Evolutionary conservation across 2,797 vertebrate species (phyloP), one percentile per base, ranked within the genome.

Genomic region (Rhincodon typus): DNA sequence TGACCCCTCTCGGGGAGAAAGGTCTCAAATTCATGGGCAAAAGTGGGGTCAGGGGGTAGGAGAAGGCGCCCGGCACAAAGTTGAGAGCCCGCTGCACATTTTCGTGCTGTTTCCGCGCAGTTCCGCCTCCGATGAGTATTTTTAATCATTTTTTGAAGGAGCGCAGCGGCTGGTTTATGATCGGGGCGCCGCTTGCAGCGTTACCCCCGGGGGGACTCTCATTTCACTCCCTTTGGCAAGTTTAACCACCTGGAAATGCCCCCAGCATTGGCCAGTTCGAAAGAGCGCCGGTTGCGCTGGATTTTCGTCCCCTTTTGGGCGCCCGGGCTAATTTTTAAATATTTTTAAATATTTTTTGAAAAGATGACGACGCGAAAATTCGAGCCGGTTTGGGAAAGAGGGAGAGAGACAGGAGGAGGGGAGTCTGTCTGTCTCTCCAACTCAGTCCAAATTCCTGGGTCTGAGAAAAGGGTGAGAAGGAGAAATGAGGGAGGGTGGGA

Each of bases 321-420:
- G 94, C 5, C 72, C 95, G 96, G 96, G 96, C 5, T 96, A 98
- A 97, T 99, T 99, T 99, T 98, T 97, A 94, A 96, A 97, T 98
- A 99, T 99, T 99, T 99, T 97, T 98, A 98, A 98, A 98, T 98
- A 98, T 99, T 99, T 99, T 99, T 99, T 99, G 98, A 99, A 99
- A 99, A 99, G 98, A 99, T 99, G 99, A 98, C 98, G 98, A 98
- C 98, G 98, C 99, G 98, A 98, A 98, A 99, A 98, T 98, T 98
- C 97, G 97, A 97, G 97, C 97, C 62, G 66, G 3, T 42, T 66
- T 72, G 42, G 27, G 5, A 53, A 30, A 13, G 50, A 19, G 84
- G 96, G 95, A 96, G 23, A 96, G 96, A 93, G 69, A 62, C 62
- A 96, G 53, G 96, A 95, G 96, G 96, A 94, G 95, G 96, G 96